Conservation (phyloP, 2,113 vertebrate genomes). For the Muntiacus reevesi region DNA sequence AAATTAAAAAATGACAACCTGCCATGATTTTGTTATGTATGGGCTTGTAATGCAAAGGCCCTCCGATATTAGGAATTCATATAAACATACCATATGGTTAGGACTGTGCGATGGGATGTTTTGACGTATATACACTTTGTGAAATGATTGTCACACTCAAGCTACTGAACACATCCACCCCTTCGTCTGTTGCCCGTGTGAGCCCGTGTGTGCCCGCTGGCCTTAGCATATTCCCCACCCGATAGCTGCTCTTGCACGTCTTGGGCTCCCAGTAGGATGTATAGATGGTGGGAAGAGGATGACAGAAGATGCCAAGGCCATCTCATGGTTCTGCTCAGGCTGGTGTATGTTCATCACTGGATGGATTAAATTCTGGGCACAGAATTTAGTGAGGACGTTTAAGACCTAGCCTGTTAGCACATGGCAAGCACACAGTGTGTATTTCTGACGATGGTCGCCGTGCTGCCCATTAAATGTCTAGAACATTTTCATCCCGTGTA, state of each 20-base stretch:
- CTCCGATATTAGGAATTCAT: neutral
- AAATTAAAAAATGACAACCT: neutral
- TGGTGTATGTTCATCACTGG: too few relatives aligned
- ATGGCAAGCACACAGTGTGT: neutral
- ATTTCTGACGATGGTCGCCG: neutral
- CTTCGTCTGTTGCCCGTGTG: neutral
- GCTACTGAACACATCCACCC: neutral
- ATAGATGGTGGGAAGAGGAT: fast-evolving
- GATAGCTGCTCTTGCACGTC: fast-evolving
- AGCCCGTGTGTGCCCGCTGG: too few relatives aligned
- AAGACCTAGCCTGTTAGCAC: neutral
- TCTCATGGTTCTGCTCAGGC: too few relatives aligned
- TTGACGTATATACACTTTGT: neutral
- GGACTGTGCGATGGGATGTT: neutral
- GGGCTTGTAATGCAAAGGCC: neutral
- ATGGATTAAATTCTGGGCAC: neutral
- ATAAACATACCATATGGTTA: neutral
- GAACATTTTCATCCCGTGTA: fast-evolving
- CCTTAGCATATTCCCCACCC: too few relatives aligned
- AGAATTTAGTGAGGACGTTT: neutral
- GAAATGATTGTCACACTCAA: neutral
- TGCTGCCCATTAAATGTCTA: too few relatives aligned
- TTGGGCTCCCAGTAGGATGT: too few relatives aligned
- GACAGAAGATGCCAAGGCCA: fast-evolving
- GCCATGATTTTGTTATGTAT: neutral